phyloP scores from a whole-genome alignment of 2,113 vertebrate species.

The Ammodytes dubius region DNA sequence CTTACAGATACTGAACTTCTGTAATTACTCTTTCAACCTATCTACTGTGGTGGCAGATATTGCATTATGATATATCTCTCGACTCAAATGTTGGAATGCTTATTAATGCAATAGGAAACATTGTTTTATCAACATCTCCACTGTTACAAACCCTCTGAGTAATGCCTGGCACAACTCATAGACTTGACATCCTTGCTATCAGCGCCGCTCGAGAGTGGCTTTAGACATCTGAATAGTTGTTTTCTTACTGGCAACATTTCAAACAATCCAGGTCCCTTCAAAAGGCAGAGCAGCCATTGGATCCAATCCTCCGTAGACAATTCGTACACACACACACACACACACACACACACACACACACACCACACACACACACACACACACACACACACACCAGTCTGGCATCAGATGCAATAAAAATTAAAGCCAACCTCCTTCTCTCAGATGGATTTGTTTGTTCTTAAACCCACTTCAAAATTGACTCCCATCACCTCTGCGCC shows the following conservation, averaged over 20 bases:
- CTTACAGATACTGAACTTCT: constrained; percentile 4
- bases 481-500: constrained; percentile 28
- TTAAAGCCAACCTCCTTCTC: constrained; percentile 23
- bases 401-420: constrained; percentile 19
- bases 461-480: constrained; percentile 48
- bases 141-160: constrained; percentile 24
- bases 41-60: too few species aligned
- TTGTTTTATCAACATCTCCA: neutral
- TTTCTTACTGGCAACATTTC: constrained; percentile 46
- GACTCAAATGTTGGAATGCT: too few species aligned
- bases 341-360: too few species aligned
- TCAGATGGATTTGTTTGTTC: constrained; percentile 59
- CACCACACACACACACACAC: too few species aligned
- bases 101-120: too few species aligned
- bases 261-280: constrained; percentile 35
- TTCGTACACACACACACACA: neutral
- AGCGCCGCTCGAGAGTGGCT: constrained; percentile 26
- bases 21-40: constrained; percentile 20
- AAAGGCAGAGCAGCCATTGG: constrained; percentile 11
- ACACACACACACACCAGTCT: neutral
- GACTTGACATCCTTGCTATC: constrained; percentile 39
- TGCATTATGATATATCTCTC: too few species aligned
- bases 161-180: constrained; percentile 24
- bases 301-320: constrained; percentile 1
- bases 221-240: constrained; percentile 34